phyloP scores from a whole-genome alignment of 2,113 vertebrate genomes.

The Siphamia tubifer region DNA sequence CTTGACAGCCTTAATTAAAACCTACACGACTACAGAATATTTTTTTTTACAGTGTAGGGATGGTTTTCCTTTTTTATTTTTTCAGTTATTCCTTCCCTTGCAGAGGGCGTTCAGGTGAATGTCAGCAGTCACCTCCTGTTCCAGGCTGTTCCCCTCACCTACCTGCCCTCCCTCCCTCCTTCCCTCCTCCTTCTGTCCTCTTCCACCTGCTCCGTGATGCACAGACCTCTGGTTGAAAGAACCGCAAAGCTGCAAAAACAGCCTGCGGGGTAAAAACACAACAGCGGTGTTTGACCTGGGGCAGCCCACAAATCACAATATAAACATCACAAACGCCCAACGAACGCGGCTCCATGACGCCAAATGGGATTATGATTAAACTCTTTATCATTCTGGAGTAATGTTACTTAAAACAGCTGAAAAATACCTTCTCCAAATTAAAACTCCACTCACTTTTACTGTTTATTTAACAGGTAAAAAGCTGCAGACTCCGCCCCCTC shows the following conservation, averaged over 20 bases:
- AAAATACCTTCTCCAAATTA: no score
- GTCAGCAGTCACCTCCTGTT: slow-evolving; percentile 56
- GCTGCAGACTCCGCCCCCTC: no score
- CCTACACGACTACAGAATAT: no score
- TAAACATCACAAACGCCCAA: slow-evolving; percentile 20
- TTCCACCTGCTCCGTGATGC: slow-evolving; percentile 39
- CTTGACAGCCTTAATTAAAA: no score
- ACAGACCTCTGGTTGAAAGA: slow-evolving; percentile 12
- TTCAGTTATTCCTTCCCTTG: slow-evolving; percentile 4
- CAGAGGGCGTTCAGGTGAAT: slow-evolving; percentile 61
- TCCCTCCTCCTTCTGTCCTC: slow-evolving; percentile 2
- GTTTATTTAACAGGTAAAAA: no score
- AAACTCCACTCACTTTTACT: no score
- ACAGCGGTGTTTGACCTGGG: slow-evolving; percentile 48
- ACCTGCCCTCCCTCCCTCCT: background rate
- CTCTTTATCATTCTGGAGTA: no score
- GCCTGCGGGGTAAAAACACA: slow-evolving; percentile 47
- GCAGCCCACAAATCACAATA: slow-evolving; percentile 34
- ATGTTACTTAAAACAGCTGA: no score
- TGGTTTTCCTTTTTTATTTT: background rate
- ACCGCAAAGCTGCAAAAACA: slow-evolving; percentile 36
- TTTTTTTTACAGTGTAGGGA: no score
- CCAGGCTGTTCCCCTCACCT: slow-evolving; percentile 23
- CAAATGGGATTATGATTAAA: slow-evolving; percentile 11
- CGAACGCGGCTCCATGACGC: slow-evolving; percentile 8